Base-by-base conservation (phyloP, 2,113 vertebrate species). In the Merops nubicus region DNA sequence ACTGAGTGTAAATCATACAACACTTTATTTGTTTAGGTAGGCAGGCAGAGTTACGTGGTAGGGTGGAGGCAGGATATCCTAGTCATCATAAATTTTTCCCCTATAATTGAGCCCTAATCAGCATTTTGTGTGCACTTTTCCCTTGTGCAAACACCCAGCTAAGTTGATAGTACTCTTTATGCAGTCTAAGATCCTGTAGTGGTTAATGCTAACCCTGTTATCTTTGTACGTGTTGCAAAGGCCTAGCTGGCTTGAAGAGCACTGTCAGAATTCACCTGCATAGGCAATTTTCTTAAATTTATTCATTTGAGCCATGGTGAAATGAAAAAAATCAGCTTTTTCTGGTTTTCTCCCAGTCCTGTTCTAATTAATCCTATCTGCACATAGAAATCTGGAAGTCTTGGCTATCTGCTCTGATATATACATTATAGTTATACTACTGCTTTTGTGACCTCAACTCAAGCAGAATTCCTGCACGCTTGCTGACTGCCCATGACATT, bases 41-140 rank as follows among this genome's bases (percentile, higher is more conserved):
- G 88, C 85, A 96, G 74, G 62, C 48, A 80, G 88, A 91, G 50
- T 96, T 96, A 94, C 25, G 67, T 95, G 96, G 73, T 91, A 97
- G 97, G 98, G 97, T 73, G 88, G 97, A 97, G 96, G 90, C 98
- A 98, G 98, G 98, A 98, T 98, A 97, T 98, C 98, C 98, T 97
- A 89, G 80, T 91, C 97, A 97, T 98, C 96, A 97, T 91, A 95
- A 89, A 53, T 96, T 94, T 97, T 96, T 83, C 85, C 95, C 79
- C 51, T 96, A 83, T 83, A 85, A 95, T 96, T 85, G 36, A 91
- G 33, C 15, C 18, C 45, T 83, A 79, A 85, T 92, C 84, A 96
- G 74, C 78, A 36, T 87, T 91, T 95, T 74, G 14, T 74, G 21
- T 11, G 47, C 34, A 50, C 33, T 75, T 93, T 86, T n/a, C 33